Evolutionary conservation across 2,888 invertebrate genomes (phyloP), one percentile per base, ranked within the genome.

Genomic region (Deilephila elpenor): DNA sequence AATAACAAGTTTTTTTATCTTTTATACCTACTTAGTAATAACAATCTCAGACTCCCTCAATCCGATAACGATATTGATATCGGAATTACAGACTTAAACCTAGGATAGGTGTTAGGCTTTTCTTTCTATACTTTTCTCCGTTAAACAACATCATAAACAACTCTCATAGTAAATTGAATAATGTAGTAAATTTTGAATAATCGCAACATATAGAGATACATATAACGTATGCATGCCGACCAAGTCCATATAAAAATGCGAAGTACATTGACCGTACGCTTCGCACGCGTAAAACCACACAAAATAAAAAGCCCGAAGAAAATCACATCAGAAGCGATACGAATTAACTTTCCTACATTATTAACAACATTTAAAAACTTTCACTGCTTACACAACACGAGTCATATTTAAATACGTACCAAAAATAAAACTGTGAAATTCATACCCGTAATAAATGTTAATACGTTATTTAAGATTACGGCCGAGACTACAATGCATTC

Each of bases 281-380:
- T 44, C 51, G 6, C 14, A 17, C 7, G 34, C 17, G 32, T 6
- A 51, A 25, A 51, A 67, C 67, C 51, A 51, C 67, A 51, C 56
- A 29, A 67, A 20, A 25, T 25, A 67, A 51, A 51, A 51, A 44
- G 5, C 37, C 64, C 44, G 20, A 64, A 67, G 51, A 25, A 17
- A 67, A 67, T 25, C 51, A 51, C 17, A 14, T 44, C 44, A 67
- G 51, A 67, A 25, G 51, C 25, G 25, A 20, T 51, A 29, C 51
- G 44, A 67, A 64, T 64, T 37, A 51, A 44, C 67, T 67, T 67
- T 51, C 67, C n/a, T 56, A n/a, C n/a, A 56, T 67, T 67, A 67
- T 51, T 67, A 67, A 67, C 44, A 67, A 67, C 67, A 14, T 67
- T 67, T 67, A 67, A 67, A n/a, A 7, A 44, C 67, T 67, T 67